These are phyloP conservation scores for Haemorhous mexicanus DNA, from an alignment of 2,113 vertebrate species.

Conservation along the genomic window DNA sequence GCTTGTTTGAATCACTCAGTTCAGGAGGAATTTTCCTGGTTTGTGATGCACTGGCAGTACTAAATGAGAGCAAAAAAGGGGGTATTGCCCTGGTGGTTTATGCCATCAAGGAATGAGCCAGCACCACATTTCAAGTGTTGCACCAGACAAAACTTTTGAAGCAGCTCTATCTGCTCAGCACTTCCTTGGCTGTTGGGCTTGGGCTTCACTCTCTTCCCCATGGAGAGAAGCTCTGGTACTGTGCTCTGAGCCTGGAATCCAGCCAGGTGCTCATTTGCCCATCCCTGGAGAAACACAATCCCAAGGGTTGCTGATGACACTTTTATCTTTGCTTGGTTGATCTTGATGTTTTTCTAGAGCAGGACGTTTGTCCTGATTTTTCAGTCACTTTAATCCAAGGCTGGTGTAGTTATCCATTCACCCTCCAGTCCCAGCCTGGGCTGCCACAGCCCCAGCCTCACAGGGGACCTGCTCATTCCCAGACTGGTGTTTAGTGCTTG, in stretches of 20 bases:
- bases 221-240: fast-evolving
- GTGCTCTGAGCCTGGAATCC: background rate
- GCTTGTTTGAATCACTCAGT: background rate
- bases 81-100: background rate
- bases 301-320: fast-evolving
- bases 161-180: background rate
- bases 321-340: background rate
- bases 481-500: background rate
- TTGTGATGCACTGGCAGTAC: background rate
- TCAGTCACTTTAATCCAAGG: background rate
- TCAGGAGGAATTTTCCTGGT: background rate
- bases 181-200: background rate
- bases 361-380: background rate
- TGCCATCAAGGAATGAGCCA: background rate
- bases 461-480: background rate
- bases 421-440: background rate
- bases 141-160: background rate
- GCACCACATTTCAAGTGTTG: background rate
- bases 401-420: background rate
- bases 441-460: background rate
- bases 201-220: background rate
- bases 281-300: background rate
- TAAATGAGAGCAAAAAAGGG: background rate
- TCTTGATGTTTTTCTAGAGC: background rate
- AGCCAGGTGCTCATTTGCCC: background rate